Evolutionary conservation across 2,797 vertebrate genomes (phyloP).

Genomic region (Hippocampus kuda): DNA sequence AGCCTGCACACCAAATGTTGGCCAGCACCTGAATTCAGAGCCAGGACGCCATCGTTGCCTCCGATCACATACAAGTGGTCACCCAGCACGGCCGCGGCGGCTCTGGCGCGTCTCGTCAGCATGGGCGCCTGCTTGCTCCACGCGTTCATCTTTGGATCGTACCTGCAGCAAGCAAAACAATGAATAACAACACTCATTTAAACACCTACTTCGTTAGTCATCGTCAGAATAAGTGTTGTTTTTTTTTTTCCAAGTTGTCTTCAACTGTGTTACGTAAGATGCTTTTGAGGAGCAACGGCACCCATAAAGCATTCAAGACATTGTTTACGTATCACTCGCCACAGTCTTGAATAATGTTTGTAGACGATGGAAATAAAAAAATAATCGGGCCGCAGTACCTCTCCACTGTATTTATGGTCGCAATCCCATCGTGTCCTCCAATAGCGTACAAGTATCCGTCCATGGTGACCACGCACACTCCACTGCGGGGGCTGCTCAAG

Average conservation of each 20-base stretch:
- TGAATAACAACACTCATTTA: not conserved
- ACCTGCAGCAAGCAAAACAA: conserved; percentile 36
- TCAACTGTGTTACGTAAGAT: not conserved
- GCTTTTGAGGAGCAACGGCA: not conserved
- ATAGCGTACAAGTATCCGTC: conserved; percentile 55
- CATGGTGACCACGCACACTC: conserved; percentile 52
- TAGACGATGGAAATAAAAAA: too few relatives aligned
- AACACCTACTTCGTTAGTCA: conserved; percentile 6
- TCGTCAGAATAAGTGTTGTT: not conserved
- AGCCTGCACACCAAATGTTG: too few relatives aligned
- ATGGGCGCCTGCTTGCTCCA: conserved; percentile 58
- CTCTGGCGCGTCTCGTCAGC: conserved; percentile 42
- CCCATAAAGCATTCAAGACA: not conserved
- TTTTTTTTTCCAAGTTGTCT: not conserved
- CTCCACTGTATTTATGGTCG: conserved; percentile 53
- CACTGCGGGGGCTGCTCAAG: conserved; percentile 55
- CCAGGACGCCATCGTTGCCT: conserved; percentile 53
- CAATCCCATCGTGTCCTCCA: conserved; percentile 50
- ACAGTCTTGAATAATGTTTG: not conserved
- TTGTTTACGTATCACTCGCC: not conserved
- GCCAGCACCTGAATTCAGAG: conserved; percentile 52
- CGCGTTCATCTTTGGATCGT: conserved; percentile 54
- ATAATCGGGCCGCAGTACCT: conserved; percentile 24
- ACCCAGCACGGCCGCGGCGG: conserved; percentile 45
- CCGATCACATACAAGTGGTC: conserved; percentile 62